Evolutionary conservation across 2,797 vertebrate species (phyloP).

Genomic region (Clarias fuscus): DNA sequence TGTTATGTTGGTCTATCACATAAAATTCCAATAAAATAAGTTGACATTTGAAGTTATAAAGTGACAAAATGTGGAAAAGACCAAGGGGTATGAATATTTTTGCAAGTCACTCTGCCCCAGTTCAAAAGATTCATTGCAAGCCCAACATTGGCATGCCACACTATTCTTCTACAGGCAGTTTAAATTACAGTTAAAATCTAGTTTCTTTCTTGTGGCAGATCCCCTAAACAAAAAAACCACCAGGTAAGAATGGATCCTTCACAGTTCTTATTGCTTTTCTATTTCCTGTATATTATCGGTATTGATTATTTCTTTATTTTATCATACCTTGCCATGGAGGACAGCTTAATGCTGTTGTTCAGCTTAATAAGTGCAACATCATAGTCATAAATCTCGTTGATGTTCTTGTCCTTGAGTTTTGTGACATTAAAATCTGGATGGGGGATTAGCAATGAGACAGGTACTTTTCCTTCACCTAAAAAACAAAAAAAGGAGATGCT

Average conservation of each 20-base stretch:
- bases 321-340: slow-evolving; percentile 70
- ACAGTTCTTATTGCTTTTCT: not conserved
- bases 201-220: not conserved
- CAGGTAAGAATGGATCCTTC: not conserved
- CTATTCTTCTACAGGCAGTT: not conserved
- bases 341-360: slow-evolving; percentile 58
- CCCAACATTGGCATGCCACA: too few species aligned
- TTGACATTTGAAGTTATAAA: too few species aligned
- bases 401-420: slow-evolving; percentile 63
- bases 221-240: not conserved
- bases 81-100: too few species aligned
- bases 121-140: too few species aligned
- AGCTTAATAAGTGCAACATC: slow-evolving; percentile 79
- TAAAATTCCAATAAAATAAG: too few species aligned
- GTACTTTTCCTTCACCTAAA: slow-evolving; percentile 38
- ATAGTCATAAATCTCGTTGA: slow-evolving; percentile 84
- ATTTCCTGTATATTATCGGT: not conserved
- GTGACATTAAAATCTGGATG: slow-evolving; percentile 71
- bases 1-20: too few species aligned
- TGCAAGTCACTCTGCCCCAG: too few species aligned
- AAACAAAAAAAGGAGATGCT: slow-evolving; percentile 6
- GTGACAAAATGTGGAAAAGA: too few species aligned
- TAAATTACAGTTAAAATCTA: not conserved
- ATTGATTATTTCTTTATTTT: not conserved
- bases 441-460: slow-evolving; percentile 53